Conservation (phyloP, 1,140 invertebrate genomes). For the Chelonus insularis region DNA sequence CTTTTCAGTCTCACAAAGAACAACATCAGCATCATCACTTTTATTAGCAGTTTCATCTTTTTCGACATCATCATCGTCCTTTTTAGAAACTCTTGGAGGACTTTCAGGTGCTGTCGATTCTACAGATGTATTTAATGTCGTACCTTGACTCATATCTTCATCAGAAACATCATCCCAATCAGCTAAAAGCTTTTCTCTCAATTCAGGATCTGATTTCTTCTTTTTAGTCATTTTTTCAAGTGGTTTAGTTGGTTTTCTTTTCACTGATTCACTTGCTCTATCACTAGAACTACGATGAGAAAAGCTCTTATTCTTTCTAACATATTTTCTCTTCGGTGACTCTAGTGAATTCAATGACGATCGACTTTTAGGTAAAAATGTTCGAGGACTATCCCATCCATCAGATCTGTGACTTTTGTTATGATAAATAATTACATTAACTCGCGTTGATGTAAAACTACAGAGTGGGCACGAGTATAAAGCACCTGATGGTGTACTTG, state of each 20-base stretch:
- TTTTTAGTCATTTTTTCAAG: constrained; percentile 48
- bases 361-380: constrained; percentile 35
- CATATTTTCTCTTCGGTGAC: constrained; percentile 59
- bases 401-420: constrained; percentile 65
- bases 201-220: constrained; percentile 51
- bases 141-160: constrained; percentile 27
- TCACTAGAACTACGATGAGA: constrained; percentile 36
- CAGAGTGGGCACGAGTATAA: constrained; percentile 69
- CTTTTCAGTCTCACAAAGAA: constrained; percentile 45
- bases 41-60: constrained; percentile 30
- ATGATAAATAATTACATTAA: constrained; percentile 73
- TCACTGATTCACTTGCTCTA: constrained; percentile 34
- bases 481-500: constrained; percentile 40
- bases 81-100: not conserved
- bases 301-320: constrained; percentile 47
- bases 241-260: constrained; percentile 47
- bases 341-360: constrained; percentile 19
- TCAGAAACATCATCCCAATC: constrained; percentile 57
- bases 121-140: constrained; percentile 19
- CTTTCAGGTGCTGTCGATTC: constrained; percentile 14
- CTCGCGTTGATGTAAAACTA: constrained; percentile 65
- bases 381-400: constrained; percentile 28
- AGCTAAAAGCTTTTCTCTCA: constrained; percentile 53
- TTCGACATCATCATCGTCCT: too few species aligned
- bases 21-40: constrained; percentile 33